Conservation (phyloP, 2,797 vertebrate species). For the Odontamblyopus rebecca region DNA sequence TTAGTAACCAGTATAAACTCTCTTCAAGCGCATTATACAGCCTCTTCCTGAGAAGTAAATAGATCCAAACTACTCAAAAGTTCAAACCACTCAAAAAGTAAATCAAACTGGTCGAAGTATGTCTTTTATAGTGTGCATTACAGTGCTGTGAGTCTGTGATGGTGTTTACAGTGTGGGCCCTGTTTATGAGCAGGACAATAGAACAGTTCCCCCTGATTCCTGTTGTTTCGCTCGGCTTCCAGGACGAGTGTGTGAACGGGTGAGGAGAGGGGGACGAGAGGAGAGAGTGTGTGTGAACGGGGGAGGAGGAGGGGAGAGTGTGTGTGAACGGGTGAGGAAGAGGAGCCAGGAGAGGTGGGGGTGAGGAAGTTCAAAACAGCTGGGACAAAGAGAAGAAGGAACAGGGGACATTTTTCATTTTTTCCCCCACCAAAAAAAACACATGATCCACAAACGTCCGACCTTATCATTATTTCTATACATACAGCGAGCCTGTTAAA, state of each 20-base stretch:
- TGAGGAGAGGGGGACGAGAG: slow-evolving; percentile 44
- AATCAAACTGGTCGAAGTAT: too few species aligned
- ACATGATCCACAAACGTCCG: too few species aligned
- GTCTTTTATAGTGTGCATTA: not conserved
- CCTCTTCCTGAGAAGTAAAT: too few species aligned
- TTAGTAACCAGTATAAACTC: too few species aligned
- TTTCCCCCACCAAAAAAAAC: not conserved
- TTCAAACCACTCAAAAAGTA: too few species aligned
- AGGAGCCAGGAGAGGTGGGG: too few species aligned
- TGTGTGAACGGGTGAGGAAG: not conserved
- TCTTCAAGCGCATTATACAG: too few species aligned
- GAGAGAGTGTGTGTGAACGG: not conserved
- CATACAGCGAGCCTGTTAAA: too few species aligned
- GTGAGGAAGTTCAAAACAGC: slow-evolving; percentile 25
- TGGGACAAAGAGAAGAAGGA: slow-evolving; percentile 51
- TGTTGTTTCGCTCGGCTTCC: slow-evolving; percentile 73
- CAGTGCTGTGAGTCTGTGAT: slow-evolving; percentile 43
- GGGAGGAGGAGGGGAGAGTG: not conserved
- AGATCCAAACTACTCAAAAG: too few species aligned
- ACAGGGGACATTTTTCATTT: slow-evolving; percentile 13
- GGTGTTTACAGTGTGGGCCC: slow-evolving; percentile 66
- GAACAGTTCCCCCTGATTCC: slow-evolving; percentile 74
- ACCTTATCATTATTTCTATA: too few species aligned
- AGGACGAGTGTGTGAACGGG: slow-evolving; percentile 23
- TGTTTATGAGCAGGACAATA: slow-evolving; percentile 77